phyloP scores from a whole-genome alignment of 2,888 invertebrate genomes.

The Acronicta leporina region DNA sequence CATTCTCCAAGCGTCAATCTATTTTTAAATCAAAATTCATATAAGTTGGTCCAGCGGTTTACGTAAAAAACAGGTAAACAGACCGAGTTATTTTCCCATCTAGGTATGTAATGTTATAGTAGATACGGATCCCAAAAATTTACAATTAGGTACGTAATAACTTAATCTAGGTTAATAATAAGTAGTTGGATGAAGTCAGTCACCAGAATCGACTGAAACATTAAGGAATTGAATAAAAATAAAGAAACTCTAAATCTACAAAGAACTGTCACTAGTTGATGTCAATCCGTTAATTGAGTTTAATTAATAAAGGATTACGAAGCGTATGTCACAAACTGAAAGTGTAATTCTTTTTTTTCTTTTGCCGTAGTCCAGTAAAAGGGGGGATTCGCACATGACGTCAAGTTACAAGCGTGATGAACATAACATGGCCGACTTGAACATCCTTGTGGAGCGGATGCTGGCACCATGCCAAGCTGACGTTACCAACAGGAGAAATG shows the following conservation, averaged over 20 bases:
- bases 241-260: background rate
- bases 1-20: too few relatives aligned
- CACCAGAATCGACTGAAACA: background rate
- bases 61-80: too few relatives aligned
- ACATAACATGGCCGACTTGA: constrained; percentile 48
- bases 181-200: background rate
- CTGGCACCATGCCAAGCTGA: constrained; percentile 51
- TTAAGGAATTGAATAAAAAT: background rate
- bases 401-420: constrained; percentile 45
- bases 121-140: too few relatives aligned
- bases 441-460: constrained; percentile 55
- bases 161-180: constrained; percentile 24
- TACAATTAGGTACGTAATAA: too few relatives aligned
- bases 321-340: background rate
- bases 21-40: too few relatives aligned
- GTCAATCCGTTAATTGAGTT: background rate
- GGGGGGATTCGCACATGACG: constrained; percentile 32
- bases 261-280: background rate
- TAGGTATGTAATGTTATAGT: too few relatives aligned
- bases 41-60: too few relatives aligned
- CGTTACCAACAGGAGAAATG: constrained; percentile 45
- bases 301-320: background rate
- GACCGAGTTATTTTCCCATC: background rate
- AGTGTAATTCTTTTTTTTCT: background rate
- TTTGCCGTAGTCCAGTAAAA: constrained; percentile 5